A percentile compares a stretch with the other conserved stretches of the same genome.
These are phyloP conservation scores for Phalacrocorax pelagicus DNA, from an alignment of 2,113 vertebrate genomes.

Conservation along the genomic window DNA sequence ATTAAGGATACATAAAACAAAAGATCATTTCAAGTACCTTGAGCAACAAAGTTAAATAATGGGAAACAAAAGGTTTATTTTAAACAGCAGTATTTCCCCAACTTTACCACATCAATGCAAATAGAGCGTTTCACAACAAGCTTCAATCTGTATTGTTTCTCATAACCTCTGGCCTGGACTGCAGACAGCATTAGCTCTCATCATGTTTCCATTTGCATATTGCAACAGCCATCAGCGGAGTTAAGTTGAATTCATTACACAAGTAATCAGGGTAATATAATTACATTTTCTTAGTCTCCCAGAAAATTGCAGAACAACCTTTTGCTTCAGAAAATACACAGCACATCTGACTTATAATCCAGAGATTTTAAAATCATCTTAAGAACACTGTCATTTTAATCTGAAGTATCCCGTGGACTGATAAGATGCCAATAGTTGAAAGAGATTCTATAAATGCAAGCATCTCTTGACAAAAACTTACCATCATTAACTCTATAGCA, in stretches of 20 bases:
- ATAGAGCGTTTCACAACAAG: neutral
- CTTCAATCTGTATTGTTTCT: neutral
- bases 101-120: neutral
- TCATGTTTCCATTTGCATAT: neutral
- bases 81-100: neutral
- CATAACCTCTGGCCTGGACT: neutral
- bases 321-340: neutral
- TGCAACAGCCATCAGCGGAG: neutral
- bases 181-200: neutral
- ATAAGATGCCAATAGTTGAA: neutral
- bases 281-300: neutral
- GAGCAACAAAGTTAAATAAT: neutral
- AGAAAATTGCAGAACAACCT: neutral
- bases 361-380: neutral
- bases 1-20: neutral
- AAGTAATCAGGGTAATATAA: neutral
- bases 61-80: neutral
- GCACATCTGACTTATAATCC: neutral
- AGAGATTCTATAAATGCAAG: neutral
- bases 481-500: conserved; percentile 97
- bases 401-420: neutral
- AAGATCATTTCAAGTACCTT: neutral
- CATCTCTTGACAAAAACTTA: conserved; percentile 51
- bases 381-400: neutral
- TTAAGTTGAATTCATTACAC: neutral